phyloP scores from a whole-genome alignment of 2,888 invertebrate genomes.

The Apamea crenata region DNA sequence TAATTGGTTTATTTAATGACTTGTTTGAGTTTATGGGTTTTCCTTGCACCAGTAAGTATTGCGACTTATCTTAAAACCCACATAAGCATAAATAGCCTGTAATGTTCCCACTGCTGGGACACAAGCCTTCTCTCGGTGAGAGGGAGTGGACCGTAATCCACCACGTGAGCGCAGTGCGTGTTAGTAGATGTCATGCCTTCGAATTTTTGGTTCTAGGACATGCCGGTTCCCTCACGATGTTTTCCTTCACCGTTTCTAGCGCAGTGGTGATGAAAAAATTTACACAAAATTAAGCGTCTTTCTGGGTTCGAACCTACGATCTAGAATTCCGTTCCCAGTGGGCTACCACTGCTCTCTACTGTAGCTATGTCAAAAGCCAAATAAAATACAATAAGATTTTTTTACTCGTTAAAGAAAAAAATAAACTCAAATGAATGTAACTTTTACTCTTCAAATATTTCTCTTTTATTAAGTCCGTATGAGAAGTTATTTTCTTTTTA shows the following conservation, averaged over 20 bases:
- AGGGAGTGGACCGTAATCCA: too few relatives aligned
- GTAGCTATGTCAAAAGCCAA: not conserved
- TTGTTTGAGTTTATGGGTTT: too few relatives aligned
- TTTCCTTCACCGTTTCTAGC: not conserved
- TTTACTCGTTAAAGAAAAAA: not conserved
- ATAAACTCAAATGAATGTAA: constrained; percentile 12
- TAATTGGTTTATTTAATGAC: too few relatives aligned
- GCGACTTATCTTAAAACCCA: too few relatives aligned
- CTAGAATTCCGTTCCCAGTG: not conserved
- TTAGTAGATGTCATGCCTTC: too few relatives aligned
- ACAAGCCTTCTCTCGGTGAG: too few relatives aligned
- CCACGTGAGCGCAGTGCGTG: too few relatives aligned
- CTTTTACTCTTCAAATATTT: constrained; percentile 9
- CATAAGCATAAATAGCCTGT: too few relatives aligned
- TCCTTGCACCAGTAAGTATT: too few relatives aligned
- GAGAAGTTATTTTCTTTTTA: constrained; percentile 7
- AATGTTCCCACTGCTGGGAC: too few relatives aligned
- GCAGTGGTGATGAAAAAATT: not conserved
- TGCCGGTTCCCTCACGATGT: too few relatives aligned
- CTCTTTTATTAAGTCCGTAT: not conserved
- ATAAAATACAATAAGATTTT: not conserved
- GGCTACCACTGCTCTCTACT: not conserved
- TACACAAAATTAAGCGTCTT: not conserved
- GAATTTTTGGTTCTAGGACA: too few relatives aligned
- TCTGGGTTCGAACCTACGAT: not conserved